A percentile compares a stretch with the other conserved stretches of the same genome.
These are phyloP conservation scores for Dasypolia templi DNA, from an alignment of 2,888 invertebrate genomes.

Conservation along the genomic window DNA sequence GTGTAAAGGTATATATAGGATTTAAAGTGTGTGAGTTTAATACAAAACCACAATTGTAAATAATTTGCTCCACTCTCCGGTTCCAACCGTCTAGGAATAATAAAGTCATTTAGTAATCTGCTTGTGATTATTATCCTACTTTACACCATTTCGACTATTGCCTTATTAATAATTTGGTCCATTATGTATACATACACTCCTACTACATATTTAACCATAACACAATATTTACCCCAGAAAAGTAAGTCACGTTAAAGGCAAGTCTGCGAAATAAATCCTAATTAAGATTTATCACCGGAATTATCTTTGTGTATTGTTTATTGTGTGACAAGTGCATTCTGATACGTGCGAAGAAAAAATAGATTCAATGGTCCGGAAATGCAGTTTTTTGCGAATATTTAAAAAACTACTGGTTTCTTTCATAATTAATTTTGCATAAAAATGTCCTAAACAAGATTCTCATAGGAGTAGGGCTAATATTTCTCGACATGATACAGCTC, in stretches of 20 bases:
- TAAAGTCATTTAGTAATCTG: constrained; percentile 9
- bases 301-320: not conserved
- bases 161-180: constrained; percentile 32
- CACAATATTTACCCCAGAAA: not conserved
- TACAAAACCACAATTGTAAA: not conserved
- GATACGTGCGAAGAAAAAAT: not conserved
- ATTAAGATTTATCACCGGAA: not conserved
- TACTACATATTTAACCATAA: constrained; percentile 2
- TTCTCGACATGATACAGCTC: not conserved
- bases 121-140: constrained; percentile 8
- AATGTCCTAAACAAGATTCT: not conserved
- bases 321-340: not conserved
- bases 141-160: not conserved
- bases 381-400: not conserved
- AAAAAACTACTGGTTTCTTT: not conserved
- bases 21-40: constrained; percentile 9
- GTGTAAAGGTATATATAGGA: not conserved
- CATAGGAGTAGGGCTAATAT: not conserved
- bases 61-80: not conserved
- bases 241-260: not conserved
- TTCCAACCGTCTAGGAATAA: not conserved
- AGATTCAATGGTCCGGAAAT: not conserved
- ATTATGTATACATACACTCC: constrained; percentile 4
- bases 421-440: not conserved
- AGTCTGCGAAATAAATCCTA: not conserved